A percentile compares a stretch with the other conserved stretches of the same genome.
phyloP scores from a whole-genome alignment of 1,140 invertebrate genomes.

The Pseudobourletiella spinata region DNA sequence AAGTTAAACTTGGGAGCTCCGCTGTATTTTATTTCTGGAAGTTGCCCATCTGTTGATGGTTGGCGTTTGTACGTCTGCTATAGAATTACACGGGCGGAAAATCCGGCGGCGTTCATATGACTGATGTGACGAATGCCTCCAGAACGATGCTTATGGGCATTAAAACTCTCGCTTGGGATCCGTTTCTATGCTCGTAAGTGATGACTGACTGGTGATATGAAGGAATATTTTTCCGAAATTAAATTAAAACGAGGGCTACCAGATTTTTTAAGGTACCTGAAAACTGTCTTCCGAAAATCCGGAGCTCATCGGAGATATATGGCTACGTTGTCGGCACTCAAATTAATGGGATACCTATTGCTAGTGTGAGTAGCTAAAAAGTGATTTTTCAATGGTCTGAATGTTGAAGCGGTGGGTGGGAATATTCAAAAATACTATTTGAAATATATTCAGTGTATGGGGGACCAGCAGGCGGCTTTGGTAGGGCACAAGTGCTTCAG shows the following conservation, averaged over 20 bases:
- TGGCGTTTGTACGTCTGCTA: too few relatives aligned
- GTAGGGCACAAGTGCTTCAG: conserved; percentile 85
- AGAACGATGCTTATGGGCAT: conserved; percentile 94
- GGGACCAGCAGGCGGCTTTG: conserved; percentile 90
- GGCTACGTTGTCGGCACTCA: conserved; percentile 62
- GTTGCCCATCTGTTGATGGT: too few relatives aligned
- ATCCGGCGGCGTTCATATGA: conserved; percentile 71
- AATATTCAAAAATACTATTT: background rate
- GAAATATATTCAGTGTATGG: conserved; percentile 64
- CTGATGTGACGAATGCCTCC: conserved; percentile 94
- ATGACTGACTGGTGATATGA: too few relatives aligned
- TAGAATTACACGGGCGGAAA: conserved; percentile 85
- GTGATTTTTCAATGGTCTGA: too few relatives aligned
- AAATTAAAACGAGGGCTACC: too few relatives aligned
- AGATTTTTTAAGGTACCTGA: conserved; percentile 82
- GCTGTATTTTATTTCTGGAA: too few relatives aligned
- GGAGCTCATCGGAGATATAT: conserved; percentile 85
- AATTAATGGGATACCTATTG: conserved; percentile 73
- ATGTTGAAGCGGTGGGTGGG: too few relatives aligned
- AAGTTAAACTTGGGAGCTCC: conserved; percentile 30
- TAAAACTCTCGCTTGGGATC: conserved; percentile 77
- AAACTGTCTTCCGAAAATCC: conserved; percentile 75
- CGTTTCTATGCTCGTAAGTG: conserved; percentile 52
- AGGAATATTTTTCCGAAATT: background rate
- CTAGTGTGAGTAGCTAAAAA: conserved; percentile 57